Base-by-base conservation (phyloP, 2,797 vertebrate species). In the Phaenicophaeus curvirostris region DNA sequence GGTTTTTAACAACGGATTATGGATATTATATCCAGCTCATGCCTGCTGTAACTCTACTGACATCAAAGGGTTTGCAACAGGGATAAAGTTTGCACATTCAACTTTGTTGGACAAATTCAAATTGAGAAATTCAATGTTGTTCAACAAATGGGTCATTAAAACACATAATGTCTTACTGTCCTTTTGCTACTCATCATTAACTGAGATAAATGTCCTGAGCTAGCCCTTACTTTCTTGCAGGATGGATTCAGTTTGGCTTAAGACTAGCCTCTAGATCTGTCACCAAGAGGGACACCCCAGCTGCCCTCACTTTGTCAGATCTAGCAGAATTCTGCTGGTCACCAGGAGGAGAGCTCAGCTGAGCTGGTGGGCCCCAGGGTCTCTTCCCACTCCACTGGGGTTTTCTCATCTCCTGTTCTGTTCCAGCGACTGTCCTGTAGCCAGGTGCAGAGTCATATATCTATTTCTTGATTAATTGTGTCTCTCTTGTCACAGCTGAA, bases 11-110 rank as follows among this genome's bases (percentile, higher is more conserved):
- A 94, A 51, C 0, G 9, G 91, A 95, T 96, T 94, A 96, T 68
- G 86, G 91, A 86, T 95, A 89, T 94, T 95, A 73, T 93, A 94
- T 91, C 95, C 94, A 94, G 94, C 57, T 96, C 91, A 94, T 77
- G 91, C 93, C 83, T 96, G 95, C 86, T 96, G 20, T 85, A 94
- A 95, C 86, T 96, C 74, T 76, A 20, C 91, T 94, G 84, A 96
- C 90, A 96, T 96, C 94, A 96, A 96, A 95, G 88, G 50, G 46
- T 72, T 95, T 94, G 74, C 46, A 80, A 72, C 71, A 92, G 72
- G 92, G 77, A 94, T 87, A 42, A 95, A 95, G 65, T 87, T 66
- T 87, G 72, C 65, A 83, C 72, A 95, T 96, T 91, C 88, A 94
- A 95, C 77, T 94, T 91, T 73, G 41, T 85, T 91, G 90, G 90